A percentile compares a stretch with the other conserved stretches of the same genome.
Conservation (phyloP, 2,888 invertebrate genomes). For the Lithophane semibrunnea region DNA sequence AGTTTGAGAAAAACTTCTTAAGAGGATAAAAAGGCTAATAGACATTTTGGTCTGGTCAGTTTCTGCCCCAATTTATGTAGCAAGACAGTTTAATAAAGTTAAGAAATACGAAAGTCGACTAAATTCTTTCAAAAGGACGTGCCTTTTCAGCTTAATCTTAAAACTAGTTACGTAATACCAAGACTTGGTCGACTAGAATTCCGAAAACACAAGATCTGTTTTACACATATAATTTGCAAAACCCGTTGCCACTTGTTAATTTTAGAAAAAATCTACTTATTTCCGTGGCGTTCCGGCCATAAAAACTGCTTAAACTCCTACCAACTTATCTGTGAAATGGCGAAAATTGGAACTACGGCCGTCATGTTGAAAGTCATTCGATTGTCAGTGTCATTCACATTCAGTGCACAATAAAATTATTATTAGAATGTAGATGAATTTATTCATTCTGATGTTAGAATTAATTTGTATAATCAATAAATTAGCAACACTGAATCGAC, state of each 20-base stretch:
- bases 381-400: too few species aligned
- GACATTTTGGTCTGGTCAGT: constrained; percentile 50
- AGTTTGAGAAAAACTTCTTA: constrained; percentile 51
- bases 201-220: not conserved
- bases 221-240: not conserved
- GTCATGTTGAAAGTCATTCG: too few species aligned
- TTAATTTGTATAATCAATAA: too few species aligned
- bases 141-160: constrained; percentile 29
- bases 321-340: too few species aligned
- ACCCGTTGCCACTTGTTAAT: not conserved
- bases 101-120: constrained; percentile 46
- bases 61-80: constrained; percentile 48
- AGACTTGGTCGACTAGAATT: constrained; percentile 16
- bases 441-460: too few species aligned
- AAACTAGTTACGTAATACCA: constrained; percentile 38
- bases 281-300: not conserved
- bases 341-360: too few species aligned
- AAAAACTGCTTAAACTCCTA: too few species aligned
- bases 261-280: not conserved
- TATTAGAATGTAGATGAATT: too few species aligned
- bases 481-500: too few species aligned
- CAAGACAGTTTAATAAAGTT: constrained; percentile 47
- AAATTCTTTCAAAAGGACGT: constrained; percentile 35
- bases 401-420: too few species aligned
- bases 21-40: constrained; percentile 49